Percentiles rank a stretch among this genome's conserved stretches.
Evolutionary conservation across 35 echinoderm and acorn worm genomes (phyloP).

Genomic region (Anneissia japonica): DNA sequence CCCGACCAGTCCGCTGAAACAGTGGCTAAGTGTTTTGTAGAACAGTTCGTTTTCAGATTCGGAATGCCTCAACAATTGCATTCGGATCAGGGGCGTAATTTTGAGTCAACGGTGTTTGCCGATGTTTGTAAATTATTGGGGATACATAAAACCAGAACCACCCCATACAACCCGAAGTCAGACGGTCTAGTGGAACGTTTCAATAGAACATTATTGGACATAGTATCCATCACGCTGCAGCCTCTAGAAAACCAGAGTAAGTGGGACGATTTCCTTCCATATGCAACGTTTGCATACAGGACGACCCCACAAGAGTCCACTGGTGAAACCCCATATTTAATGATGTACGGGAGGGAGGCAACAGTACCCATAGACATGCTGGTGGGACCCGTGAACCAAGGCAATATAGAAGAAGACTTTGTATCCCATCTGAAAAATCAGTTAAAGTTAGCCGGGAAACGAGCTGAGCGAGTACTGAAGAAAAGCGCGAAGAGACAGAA

Average conservation of each 20-base stretch:
- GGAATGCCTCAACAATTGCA: constrained; percentile 28
- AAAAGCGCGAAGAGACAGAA: not conserved
- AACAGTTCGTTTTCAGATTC: constrained; percentile 17
- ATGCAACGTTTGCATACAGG: not conserved
- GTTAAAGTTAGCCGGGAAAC: not conserved
- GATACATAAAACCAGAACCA: constrained; percentile 30
- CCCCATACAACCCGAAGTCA: constrained; percentile 26
- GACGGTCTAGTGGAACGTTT: not conserved
- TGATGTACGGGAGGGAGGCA: constrained; percentile 7
- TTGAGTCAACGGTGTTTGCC: constrained; percentile 9
- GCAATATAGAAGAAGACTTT: not conserved
- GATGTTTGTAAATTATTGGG: constrained; percentile 20
- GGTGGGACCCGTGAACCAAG: not conserved
- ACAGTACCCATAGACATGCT: constrained; percentile 31
- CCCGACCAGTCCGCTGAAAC: constrained; percentile 26
- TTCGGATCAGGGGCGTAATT: constrained; percentile 38
- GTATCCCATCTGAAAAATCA: not conserved
- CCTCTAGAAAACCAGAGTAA: no score
- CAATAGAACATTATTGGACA: not conserved
- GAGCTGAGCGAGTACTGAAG: not conserved
- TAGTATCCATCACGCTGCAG: not conserved
- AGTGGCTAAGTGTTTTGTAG: constrained; percentile 2
- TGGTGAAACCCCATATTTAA: not conserved
- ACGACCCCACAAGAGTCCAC: not conserved
- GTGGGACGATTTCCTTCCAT: not conserved